These are phyloP conservation scores for Piscicola geometra DNA, from an alignment of 2,888 invertebrate species.

Conservation along the genomic window DNA sequence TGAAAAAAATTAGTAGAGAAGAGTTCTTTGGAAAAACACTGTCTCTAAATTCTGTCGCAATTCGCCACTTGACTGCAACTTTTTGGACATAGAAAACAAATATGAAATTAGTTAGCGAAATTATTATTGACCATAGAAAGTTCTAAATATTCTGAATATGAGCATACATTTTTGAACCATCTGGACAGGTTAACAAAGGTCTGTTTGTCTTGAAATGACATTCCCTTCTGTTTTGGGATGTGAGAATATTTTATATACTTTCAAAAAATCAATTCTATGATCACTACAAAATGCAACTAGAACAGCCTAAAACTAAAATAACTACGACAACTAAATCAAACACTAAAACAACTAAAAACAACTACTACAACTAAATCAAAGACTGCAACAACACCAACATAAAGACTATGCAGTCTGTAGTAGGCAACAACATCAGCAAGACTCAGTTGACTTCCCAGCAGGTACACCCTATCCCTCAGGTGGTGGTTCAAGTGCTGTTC, in stretches of 20 bases:
- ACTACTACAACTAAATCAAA: too few relatives aligned
- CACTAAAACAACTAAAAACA: too few relatives aligned
- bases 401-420: background rate
- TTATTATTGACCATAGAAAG: too few relatives aligned
- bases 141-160: background rate
- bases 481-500: background rate
- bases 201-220: background rate
- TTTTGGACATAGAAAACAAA: too few relatives aligned
- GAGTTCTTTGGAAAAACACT: conserved; percentile 2
- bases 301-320: too few relatives aligned
- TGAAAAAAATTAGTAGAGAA: too few relatives aligned
- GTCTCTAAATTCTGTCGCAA: background rate
- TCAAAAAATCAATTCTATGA: too few relatives aligned
- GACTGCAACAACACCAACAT: background rate
- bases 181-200: background rate
- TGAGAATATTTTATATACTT: background rate
- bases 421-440: background rate
- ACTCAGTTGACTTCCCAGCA: background rate
- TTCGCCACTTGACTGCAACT: background rate
- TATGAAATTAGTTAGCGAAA: too few relatives aligned
- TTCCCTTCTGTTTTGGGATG: background rate
- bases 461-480: background rate
- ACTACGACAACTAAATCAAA: too few relatives aligned
- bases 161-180: background rate
- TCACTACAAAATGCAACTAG: too few relatives aligned